Evolutionary conservation across 2,888 invertebrate species (phyloP).

Genomic region (Eupeodes luniger): DNA sequence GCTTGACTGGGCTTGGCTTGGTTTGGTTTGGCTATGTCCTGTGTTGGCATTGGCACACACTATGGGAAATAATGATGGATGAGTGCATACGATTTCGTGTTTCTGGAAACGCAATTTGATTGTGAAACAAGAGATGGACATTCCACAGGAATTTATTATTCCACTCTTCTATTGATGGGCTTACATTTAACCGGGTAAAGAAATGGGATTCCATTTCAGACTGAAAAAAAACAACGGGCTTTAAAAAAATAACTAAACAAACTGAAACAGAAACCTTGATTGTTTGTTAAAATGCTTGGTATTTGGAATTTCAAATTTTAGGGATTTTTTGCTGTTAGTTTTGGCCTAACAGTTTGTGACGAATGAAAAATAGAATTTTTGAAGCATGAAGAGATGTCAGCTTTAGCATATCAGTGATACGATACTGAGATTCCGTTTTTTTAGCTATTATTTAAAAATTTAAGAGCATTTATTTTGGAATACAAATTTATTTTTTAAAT

Average conservation of each 20-base stretch:
- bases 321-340: conserved; percentile 2
- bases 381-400: not conserved
- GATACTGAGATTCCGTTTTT: no score
- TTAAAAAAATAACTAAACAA: no score
- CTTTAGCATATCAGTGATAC: not conserved
- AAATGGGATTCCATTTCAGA: not conserved
- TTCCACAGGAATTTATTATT: conserved; percentile 29
- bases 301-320: conserved; percentile 13
- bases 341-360: not conserved
- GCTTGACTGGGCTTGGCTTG: not conserved
- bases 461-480: no score
- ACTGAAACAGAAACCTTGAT: not conserved
- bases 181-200: not conserved
- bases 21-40: not conserved
- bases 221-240: no score
- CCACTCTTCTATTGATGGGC: not conserved
- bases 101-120: conserved; percentile 11
- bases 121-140: conserved; percentile 32
- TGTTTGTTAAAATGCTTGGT: conserved; percentile 4
- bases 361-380: not conserved
- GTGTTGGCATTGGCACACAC: not conserved
- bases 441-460: no score
- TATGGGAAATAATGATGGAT: conserved; percentile 30
- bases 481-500: no score
- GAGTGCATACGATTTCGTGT: conserved; percentile 23